These are phyloP conservation scores for Exaiptasia diaphana DNA, from an alignment of 64 coral and sea anemone species.

Conservation along the genomic window DNA sequence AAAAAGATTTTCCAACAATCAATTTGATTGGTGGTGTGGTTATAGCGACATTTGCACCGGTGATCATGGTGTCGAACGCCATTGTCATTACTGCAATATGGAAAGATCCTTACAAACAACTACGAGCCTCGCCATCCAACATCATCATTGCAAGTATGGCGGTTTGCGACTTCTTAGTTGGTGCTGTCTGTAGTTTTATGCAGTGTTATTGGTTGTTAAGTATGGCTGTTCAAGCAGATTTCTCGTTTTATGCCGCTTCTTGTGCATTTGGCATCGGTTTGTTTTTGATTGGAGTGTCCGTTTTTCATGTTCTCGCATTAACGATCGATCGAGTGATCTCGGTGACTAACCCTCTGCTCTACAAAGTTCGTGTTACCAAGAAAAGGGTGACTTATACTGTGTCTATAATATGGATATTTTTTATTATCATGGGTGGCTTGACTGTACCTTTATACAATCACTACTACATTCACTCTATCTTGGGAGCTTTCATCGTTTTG, in stretches of 20 bases:
- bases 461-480: background rate
- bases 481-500: background rate
- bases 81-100: conserved; percentile 22
- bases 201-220: background rate
- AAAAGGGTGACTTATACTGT: background rate
- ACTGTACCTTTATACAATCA: background rate
- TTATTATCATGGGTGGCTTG: background rate
- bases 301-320: background rate
- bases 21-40: background rate
- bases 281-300: background rate
- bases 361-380: conserved; percentile 15
- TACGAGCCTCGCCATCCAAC: background rate
- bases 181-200: background rate
- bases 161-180: background rate
- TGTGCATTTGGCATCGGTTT: background rate
- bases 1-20: background rate
- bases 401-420: background rate
- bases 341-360: conserved; percentile 19
- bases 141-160: conserved; percentile 11
- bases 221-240: background rate
- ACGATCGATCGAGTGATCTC: conserved; percentile 28
- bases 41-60: background rate
- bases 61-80: background rate
- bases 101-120: conserved; percentile 20
- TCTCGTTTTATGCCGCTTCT: background rate